Evolutionary conservation across 2,888 invertebrate species (phyloP), one percentile per base, ranked within the genome.

Genomic region (Empis livida): DNA sequence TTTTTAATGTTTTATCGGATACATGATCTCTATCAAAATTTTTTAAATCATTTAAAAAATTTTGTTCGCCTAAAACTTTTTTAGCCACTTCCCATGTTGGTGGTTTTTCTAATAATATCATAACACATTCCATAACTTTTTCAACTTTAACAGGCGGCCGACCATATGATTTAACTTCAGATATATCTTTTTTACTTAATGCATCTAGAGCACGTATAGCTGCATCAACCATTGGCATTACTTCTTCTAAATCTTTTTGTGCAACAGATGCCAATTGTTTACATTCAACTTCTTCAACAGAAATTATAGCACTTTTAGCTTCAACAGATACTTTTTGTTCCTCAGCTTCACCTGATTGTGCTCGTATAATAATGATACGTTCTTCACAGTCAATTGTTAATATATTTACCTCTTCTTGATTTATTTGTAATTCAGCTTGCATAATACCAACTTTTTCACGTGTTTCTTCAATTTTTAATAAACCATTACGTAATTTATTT

Each of bases 21-120:
- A 93, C 84, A 63, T 91, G 85, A 67, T 93, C 89, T 56, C 87
- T 89, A 68, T 93, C 91, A 61, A 89, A 93, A 51, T 87, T 83
- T 51, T 84, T 79, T 15, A 93, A 71, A 54, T 84, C 77, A 57
- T 81, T 82, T 38, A 88, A 64, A 65, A 89, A 90, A 61, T 82
- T 83, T 0, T 82, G 78, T 61, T 87, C 85, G 52, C 89, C 88
- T 15, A 93, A 75, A 57, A 90, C 84, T 30, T 84, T 77, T 62
- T 93, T 93, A 0, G 92, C 84, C 68, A 89, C 88, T 0, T 80
- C 77, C 92, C 93, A 94, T 0, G 82, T 83, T 2, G 91, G 86
- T 6, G 62, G 61, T 52, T 74, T 75, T 60, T 77, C 77, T 27
- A 79, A 73, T 17, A 93, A 67, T 58, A 91, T 89, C 73, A 90